Evolutionary conservation across 2,797 vertebrate species (phyloP), one percentile per base, ranked within the genome.

Genomic region (Coccyzus lansbergi): DNA sequence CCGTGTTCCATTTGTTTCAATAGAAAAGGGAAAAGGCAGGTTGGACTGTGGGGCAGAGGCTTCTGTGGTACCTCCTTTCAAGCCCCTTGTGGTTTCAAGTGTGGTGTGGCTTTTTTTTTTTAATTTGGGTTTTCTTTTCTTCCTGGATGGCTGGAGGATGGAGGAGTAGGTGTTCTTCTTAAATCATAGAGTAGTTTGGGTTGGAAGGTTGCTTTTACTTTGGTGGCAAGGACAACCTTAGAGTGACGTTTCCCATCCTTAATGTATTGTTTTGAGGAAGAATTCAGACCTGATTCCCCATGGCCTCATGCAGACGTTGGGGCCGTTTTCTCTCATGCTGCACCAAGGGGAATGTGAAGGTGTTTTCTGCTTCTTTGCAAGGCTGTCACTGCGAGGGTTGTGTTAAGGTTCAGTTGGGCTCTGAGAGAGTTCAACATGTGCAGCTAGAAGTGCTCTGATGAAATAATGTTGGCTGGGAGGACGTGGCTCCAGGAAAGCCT

Each of bases 31-130:
- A 51, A 21, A 7, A 12, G 59, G 6, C 0, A 1, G 24, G 46
- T 0, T 44, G 71, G 76, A 1, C 33, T 34, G 55, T 12, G 26
- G 10, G 63, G 60, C 64, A 34, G 55, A 83, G 68, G 60, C 33
- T 77, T n/a, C 77, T 8, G 6, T 22, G 68, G 15, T 29, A 7
- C 52, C 15, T 86, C 46, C 62, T 24, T 0, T 36, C 69, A n/a
- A n/a, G 46, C 28, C n/a, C 24, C 25, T 28, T 7, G 0, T 4
- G 4, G 10, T 29, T 93, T 19, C 16, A 1, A 2, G 2, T 3
- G 33, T 14, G 31, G 4, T 12, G 20, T 19, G 33, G 38, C 38
- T 38, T 9, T 9, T 22, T 25, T 2, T 29, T 13, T 26, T 18
- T 21, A 10, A 12, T 38, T 22, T 22, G 3, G 11, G 17, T 28